Evolutionary conservation across 2,797 vertebrate species (phyloP), one percentile per base, ranked within the genome.

Genomic region (Botia kubotai): DNA sequence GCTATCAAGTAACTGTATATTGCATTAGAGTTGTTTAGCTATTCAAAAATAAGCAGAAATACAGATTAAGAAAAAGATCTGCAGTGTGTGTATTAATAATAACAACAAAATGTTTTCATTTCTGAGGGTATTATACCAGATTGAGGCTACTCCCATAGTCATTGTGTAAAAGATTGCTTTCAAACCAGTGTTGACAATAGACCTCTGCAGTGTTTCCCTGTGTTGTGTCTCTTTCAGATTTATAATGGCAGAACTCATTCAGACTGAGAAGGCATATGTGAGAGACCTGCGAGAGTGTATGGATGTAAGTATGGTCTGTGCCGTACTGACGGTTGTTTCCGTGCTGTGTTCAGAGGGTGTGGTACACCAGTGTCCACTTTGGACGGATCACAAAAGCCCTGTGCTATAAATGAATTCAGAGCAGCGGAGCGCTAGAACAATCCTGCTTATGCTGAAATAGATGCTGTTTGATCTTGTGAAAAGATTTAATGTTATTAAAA

Each of bases 181-280:
- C 33, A 79, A 33, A 73, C 19, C 26, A 14, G 52, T 33, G 23
- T 55, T 52, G 43, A 81, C 52, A 81, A 29, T 73, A 77, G 16
- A 11, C 26, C 17, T 63, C 46, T n/a, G 63, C 6, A 57, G 69
- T 65, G 63, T 36, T 39, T 13, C 50, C 36, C 70, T 77, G 48
- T 74, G 6, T 46, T 39, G 46, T 53, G 13, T 29, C 58, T 79
- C 26, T 65, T 26, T 60, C 70, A 99, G 98, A 93, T 99, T 98
- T 93, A 99, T 99, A 90, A 99, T 99, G 98, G 97, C 97, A 10
- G 98, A 99, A 90, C 95, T 99, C 82, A 98, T 99, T 93, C 98
- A 99, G 88, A 99, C 98, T 0, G 98, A 99, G 88, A 99, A 99
- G 88, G 92, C 98, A 84, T 99, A 99, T 1, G 98, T 99, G 53